Evolutionary conservation across 1,140 invertebrate species (phyloP).

Genomic region (Mycetomoellerius zeteki): DNA sequence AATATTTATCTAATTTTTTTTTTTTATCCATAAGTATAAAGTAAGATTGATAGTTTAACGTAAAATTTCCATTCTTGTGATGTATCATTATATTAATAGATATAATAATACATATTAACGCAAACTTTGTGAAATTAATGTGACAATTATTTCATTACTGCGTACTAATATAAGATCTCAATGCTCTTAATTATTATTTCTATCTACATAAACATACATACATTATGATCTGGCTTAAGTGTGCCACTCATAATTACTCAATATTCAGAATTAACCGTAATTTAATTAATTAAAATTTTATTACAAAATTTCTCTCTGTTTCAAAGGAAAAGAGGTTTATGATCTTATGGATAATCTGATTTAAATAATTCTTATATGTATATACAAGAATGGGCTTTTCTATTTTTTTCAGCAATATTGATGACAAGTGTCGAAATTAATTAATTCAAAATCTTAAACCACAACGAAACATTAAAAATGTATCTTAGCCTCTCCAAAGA

Average conservation of each 20-base stretch:
- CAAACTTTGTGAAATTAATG: slow-evolving; percentile 54
- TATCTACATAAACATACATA: neutral
- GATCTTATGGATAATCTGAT: slow-evolving; percentile 33
- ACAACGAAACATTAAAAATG: neutral
- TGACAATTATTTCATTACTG: slow-evolving; percentile 63
- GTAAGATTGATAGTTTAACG: neutral
- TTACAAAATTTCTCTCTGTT: neutral
- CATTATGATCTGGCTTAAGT: slow-evolving; percentile 13
- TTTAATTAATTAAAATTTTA: slow-evolving; percentile 71
- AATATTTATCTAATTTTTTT: too few species aligned
- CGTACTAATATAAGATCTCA: slow-evolving; percentile 59
- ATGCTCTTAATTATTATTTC: slow-evolving; percentile 54
- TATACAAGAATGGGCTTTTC: neutral
- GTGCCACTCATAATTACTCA: slow-evolving; percentile 55
- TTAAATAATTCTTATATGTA: slow-evolving; percentile 45
- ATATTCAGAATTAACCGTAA: slow-evolving; percentile 64
- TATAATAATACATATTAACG: slow-evolving; percentile 44
- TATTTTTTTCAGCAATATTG: neutral
- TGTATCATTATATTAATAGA: neutral
- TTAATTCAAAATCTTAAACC: neutral
- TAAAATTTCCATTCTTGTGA: neutral
- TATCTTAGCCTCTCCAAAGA: neutral
- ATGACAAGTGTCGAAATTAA: neutral
- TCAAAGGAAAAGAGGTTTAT: neutral
- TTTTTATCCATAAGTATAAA: neutral